Conservation (phyloP, 2,888 invertebrate species). For the Polydrusus pterygomalis region DNA sequence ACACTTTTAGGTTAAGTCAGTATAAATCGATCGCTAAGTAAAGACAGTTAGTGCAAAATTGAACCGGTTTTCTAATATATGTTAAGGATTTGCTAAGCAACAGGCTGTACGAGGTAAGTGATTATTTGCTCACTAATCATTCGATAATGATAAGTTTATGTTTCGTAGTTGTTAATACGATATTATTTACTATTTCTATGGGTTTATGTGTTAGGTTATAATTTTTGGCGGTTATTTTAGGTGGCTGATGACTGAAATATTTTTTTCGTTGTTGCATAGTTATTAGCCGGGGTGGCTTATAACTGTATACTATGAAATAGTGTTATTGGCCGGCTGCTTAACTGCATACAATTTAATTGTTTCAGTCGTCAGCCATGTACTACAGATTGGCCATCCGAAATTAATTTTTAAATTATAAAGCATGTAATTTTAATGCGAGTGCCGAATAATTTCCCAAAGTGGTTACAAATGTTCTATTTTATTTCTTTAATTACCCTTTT, state of each 20-base stretch:
- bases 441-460: too few relatives aligned
- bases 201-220: neutral
- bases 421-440: too few relatives aligned
- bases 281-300: neutral
- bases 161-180: too few relatives aligned
- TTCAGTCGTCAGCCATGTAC: too few relatives aligned
- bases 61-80: neutral
- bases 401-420: too few relatives aligned
- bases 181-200: too few relatives aligned
- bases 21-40: neutral
- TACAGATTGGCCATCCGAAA: too few relatives aligned
- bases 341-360: too few relatives aligned
- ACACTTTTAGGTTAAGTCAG: too few relatives aligned
- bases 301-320: too few relatives aligned
- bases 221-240: slow-evolving; percentile 1
- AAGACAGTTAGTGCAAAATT: neutral
- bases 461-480: too few relatives aligned
- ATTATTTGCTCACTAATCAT: neutral
- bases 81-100: slow-evolving; percentile 3
- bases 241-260: neutral
- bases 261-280: slow-evolving; percentile 1
- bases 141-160: neutral
- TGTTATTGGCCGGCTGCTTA: neutral
- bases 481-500: too few relatives aligned
- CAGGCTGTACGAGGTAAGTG: slow-evolving; percentile 2